These are phyloP conservation scores for Semotilus atromaculatus DNA, from an alignment of 2,797 vertebrate genomes.

Conservation along the genomic window DNA sequence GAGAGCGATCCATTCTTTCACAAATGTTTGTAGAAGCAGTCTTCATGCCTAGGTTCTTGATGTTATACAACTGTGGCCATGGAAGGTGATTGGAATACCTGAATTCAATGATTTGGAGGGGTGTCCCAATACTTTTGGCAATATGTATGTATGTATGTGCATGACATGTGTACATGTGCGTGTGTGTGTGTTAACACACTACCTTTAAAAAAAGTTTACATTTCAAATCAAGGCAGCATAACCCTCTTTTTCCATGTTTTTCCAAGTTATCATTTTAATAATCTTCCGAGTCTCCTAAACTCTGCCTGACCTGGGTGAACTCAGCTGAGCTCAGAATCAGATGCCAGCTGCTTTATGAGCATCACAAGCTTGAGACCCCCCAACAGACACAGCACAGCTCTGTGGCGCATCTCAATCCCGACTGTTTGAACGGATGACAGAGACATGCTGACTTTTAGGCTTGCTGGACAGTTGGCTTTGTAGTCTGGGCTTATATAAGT, in stretches of 20 bases:
- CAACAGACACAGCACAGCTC: not conserved
- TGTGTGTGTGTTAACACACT: too few relatives aligned
- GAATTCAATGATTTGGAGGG: too few relatives aligned
- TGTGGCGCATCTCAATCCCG: not conserved
- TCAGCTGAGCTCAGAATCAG: constrained; percentile 8
- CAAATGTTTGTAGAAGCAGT: too few relatives aligned
- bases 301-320: not conserved
- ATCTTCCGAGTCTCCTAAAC: not conserved
- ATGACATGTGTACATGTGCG: too few relatives aligned
- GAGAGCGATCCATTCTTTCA: too few relatives aligned
- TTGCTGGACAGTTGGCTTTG: constrained; percentile 45
- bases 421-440: not conserved
- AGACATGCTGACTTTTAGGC: constrained; percentile 5
- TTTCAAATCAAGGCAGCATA: not conserved
- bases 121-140: too few relatives aligned
- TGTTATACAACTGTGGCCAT: too few relatives aligned
- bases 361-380: not conserved
- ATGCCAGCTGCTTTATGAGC: constrained; percentile 1
- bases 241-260: not conserved
- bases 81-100: too few relatives aligned
- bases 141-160: too few relatives aligned
- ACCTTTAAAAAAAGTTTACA: too few relatives aligned
- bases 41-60: too few relatives aligned
- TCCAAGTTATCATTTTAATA: not conserved
- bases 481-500: constrained; percentile 70